These are phyloP conservation scores for Nannoperca australis DNA, from an alignment of 2,797 vertebrate species.

Conservation along the genomic window DNA sequence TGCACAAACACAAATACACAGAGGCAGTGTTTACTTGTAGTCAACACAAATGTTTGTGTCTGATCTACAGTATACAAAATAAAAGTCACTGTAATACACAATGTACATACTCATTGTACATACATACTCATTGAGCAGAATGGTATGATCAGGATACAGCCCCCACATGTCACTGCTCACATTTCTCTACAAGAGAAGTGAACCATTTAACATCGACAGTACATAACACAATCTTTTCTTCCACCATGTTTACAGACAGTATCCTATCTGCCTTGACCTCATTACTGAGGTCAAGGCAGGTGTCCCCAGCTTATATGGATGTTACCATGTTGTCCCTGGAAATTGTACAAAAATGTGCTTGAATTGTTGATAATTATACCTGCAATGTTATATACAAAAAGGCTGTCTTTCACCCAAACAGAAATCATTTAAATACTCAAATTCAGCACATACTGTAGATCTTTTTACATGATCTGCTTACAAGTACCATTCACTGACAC, in stretches of 20 bases:
- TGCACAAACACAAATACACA: not conserved
- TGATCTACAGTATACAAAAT: not conserved
- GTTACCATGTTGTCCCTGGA: slow-evolving; percentile 48
- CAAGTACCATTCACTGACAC: slow-evolving; percentile 37
- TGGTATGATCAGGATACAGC: not conserved
- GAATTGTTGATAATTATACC: slow-evolving; percentile 59
- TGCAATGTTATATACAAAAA: slow-evolving; percentile 46
- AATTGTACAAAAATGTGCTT: slow-evolving; percentile 29
- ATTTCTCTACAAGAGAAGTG: slow-evolving; percentile 1
- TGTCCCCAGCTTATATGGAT: not conserved
- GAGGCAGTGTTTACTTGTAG: not conserved
- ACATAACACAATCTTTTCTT: not conserved
- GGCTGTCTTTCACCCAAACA: slow-evolving; percentile 34
- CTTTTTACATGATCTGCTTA: slow-evolving; percentile 44
- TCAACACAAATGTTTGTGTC: not conserved
- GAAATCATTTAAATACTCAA: slow-evolving; percentile 52
- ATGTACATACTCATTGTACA: too few relatives aligned
- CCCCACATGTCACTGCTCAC: not conserved
- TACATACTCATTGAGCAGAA: not conserved
- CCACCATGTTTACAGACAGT: not conserved
- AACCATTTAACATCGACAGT: not conserved
- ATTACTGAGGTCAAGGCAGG: not conserved
- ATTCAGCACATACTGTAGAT: slow-evolving; percentile 48
- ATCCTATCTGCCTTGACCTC: not conserved
- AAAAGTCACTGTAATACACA: not conserved